Base-by-base conservation (phyloP, 64 coral and sea anemone genomes). In the Pocillopora verrucosa region DNA sequence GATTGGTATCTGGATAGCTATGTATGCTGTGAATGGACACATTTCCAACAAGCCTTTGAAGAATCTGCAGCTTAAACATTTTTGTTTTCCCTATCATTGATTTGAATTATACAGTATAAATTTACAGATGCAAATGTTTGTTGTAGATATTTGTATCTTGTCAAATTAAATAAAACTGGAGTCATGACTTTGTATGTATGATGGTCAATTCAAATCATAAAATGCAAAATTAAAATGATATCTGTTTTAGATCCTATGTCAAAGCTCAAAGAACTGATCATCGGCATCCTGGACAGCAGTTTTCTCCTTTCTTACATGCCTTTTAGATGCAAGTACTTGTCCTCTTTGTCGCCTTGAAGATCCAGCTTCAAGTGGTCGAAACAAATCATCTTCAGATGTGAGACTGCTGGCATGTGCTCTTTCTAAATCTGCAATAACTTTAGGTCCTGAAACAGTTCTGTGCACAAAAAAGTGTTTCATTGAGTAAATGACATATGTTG, bases 191-290 rank as follows among this genome's bases (percentile, higher is more conserved):
- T 76, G 17, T 38, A 17, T 4, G 2, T 64, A 19, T 6, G 16
- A 67, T 67, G 22, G 16, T 20, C 37, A 17, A n/a, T 10, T 5
- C 15, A 41, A 10, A n/a, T 19, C 34, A 26, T 19, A 74, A 11
- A 74, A 20, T 75, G 5, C n/a, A 75, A 13, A 15, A 63, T 63
- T 63, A 15, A 17, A 63, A 30, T 70, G 4, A 70, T 24, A 6
- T 70, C 22, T 13, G 61, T 63, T 15, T 1, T 63, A 17, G 13
- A 70, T 16, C 35, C 6, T 36, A 56, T 19, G 25, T 91, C 80
- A 91, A 58, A 91, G 82, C 80, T 91, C 80, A 68, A 86, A 91
- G 74, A 91, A 91, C 60, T 91, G 90, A 24, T 91, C 90, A 34
- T 91, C 90, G 57, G 60, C 61, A 57, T 86, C 62, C 72, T 75